Base-by-base conservation (phyloP, 2,113 vertebrate genomes). In the Felis chaus region DNA sequence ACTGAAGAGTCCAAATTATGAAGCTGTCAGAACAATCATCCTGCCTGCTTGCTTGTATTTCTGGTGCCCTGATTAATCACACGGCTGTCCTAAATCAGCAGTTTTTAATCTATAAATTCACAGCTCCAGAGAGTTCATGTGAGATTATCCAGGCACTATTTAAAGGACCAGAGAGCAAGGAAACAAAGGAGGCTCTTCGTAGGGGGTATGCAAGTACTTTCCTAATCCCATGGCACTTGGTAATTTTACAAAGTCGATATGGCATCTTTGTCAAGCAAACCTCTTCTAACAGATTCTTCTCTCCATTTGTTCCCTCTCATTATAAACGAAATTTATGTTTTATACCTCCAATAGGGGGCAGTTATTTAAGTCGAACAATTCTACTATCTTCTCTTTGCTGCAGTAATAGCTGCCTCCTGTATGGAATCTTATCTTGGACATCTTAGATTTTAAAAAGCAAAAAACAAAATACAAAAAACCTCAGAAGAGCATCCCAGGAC, bases 61-160 rank as follows among this genome's bases (percentile, higher is more conserved):
- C 78, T 96, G 31, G 81, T 81, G 61, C 97, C 76, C 82, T 80
- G 15, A 92, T 88, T 76, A 92, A 92, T 94, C 15, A 31, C 29
- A 79, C 71, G 74, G 82, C 82, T 91, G 76, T 74, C 76, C 27
- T 96, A 73, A 41, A 82, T 61, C 74, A 93, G 31, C 65, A 73
- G 53, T 71, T 93, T 97, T 85, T 71, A 81, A 97, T 91, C 88
- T 97, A 55, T 81, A 95, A 96, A 96, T 94, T 97, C 85, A 89
- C 95, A 88, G 74, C 94, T 97, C 53, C 73, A 3, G 73, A 85
- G 97, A 79, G 85, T 78, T 63, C 82, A 82, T 95, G 81, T 73
- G 80, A 97, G 93, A 97, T 93, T 97, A 96, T 86, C 82, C 65
- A 95, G 93, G 91, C 83, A 93, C 86, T 90, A 36, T 82, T 95